phyloP scores from a whole-genome alignment of 2,797 vertebrate species.

The Halcyon badia region DNA sequence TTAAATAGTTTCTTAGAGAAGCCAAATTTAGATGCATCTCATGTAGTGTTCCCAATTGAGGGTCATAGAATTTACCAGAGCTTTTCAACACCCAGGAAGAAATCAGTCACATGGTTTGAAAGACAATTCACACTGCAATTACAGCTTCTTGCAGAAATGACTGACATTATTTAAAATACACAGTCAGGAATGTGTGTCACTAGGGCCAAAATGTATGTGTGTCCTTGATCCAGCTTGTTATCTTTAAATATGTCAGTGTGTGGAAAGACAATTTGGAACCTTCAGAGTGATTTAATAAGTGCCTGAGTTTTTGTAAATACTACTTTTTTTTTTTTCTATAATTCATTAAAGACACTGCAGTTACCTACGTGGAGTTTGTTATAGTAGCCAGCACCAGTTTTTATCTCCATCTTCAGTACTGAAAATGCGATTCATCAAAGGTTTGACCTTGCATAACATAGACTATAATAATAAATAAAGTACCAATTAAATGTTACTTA shows the following conservation, averaged over 20 bases:
- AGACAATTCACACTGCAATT: not conserved
- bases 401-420: not conserved
- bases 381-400: not conserved
- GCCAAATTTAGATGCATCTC: not conserved
- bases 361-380: not conserved
- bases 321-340: not conserved
- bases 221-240: not conserved
- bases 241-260: not conserved
- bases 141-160: not conserved
- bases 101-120: not conserved
- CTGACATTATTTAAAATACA: not conserved
- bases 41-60: not conserved
- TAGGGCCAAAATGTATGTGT: not conserved
- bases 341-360: not conserved
- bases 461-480: constrained; percentile 4
- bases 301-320: not conserved
- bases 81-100: not conserved
- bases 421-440: not conserved
- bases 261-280: not conserved
- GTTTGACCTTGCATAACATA: not conserved
- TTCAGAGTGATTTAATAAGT: not conserved
- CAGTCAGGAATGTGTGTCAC: not conserved
- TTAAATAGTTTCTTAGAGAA: not conserved
- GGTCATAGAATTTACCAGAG: not conserved
- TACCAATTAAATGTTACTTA: constrained; percentile 8